Evolutionary conservation across 2,888 invertebrate genomes (phyloP).

Genomic region (Tachina fera): DNA sequence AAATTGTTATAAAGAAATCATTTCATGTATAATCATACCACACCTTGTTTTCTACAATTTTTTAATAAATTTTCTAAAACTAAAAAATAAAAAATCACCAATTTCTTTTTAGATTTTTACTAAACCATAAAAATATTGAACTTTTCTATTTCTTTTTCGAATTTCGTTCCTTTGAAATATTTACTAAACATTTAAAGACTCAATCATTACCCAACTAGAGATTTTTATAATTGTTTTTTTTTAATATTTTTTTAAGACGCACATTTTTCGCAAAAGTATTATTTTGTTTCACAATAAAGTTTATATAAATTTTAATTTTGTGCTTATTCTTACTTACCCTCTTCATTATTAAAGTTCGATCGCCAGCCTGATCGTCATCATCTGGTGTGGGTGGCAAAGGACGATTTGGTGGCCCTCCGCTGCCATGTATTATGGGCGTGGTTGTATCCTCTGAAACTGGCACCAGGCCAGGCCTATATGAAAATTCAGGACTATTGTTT

Average conservation of each 20-base stretch:
- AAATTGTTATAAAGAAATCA: slow-evolving; percentile 70
- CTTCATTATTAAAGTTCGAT: slow-evolving; percentile 95
- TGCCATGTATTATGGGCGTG: slow-evolving; percentile 79
- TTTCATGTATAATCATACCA: slow-evolving; percentile 62
- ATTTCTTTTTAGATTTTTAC: slow-evolving; percentile 68
- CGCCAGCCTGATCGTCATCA: slow-evolving; percentile 92
- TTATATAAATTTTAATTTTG: not conserved
- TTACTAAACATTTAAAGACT: slow-evolving; percentile 41
- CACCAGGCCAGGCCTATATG: slow-evolving; percentile 90
- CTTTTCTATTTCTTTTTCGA: slow-evolving; percentile 13
- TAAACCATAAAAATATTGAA: slow-evolving; percentile 43
- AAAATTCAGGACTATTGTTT: slow-evolving; percentile 89
- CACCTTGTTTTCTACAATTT: slow-evolving; percentile 61
- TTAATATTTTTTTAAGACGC: slow-evolving; percentile 3
- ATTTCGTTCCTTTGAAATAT: slow-evolving; percentile 39
- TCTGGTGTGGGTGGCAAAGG: slow-evolving; percentile 97
- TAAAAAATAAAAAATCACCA: slow-evolving; percentile 75
- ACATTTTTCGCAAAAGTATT: slow-evolving; percentile 10
- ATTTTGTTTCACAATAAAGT: not conserved
- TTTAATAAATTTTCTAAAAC: slow-evolving; percentile 38
- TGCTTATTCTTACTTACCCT: slow-evolving; percentile 87
- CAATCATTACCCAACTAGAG: slow-evolving; percentile 26
- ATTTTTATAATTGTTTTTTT: slow-evolving; percentile 5
- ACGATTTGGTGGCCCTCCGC: slow-evolving; percentile 93
- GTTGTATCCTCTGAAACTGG: slow-evolving; percentile 85